Evolutionary conservation across 2,888 invertebrate species (phyloP), one percentile per base, ranked within the genome.

Genomic region (Drosophila dives): DNA sequence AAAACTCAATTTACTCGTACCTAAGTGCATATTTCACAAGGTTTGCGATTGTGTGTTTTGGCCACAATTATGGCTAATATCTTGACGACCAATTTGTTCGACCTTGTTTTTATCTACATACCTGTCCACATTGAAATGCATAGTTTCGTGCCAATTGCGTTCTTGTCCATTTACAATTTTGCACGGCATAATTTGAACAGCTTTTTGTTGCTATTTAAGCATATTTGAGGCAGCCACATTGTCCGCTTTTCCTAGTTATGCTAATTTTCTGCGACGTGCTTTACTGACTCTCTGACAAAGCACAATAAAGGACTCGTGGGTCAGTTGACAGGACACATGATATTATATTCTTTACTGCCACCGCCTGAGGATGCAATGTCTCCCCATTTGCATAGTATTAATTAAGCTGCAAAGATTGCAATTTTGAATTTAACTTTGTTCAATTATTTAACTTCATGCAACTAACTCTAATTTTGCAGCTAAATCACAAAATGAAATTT

Each of bases 171-270:
- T 45, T 23, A 20, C 20, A 3, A 15, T 8, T 32, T 51, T 20
- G n/a, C n/a, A 20, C 8, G 8, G 15, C 23, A 8, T 23, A 45
- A 23, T 15, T 12, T 63, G 10, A 55, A 38, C 58, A 56, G 63
- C 54, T 54, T 53, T 32, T 34, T 51, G 17, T 42, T 48, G 65
- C 38, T 59, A 20, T 20, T 45, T 70, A 48, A 8, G 50, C 66
- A 58, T 58, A 72, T 67, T 83, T 80, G 80, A 56, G 69, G 32
- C 15, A 10, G 42, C 49, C 54, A 40, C 64, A 38, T 12, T 42
- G 53, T 61, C 59, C 55, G 15, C 67, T 50, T 45, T 38, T 55
- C 56, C 56, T 60, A 73, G 67, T 74, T 79, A 83, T 88, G 83
- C 68, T 76, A 88, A 88, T 86, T 62, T 61, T 29, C 50, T 62